phyloP scores from a whole-genome alignment of 2,113 vertebrate species.

The Cottus gobio region DNA sequence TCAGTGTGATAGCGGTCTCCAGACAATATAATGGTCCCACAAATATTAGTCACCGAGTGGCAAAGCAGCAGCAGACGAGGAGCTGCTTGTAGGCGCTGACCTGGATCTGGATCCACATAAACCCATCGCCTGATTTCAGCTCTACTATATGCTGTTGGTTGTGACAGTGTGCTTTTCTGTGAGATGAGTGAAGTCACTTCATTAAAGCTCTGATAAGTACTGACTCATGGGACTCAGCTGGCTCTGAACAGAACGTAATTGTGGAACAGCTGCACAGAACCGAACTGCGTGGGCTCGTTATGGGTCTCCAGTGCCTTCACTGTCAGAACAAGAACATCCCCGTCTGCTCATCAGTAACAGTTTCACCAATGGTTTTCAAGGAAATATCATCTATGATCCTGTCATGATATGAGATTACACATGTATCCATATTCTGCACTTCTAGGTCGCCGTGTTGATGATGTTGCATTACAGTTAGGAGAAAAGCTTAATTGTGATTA shows the following conservation, averaged over 20 bases:
- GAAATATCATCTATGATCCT: neutral
- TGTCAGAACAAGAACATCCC: too few relatives aligned
- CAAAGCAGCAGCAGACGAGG: slow-evolving; percentile 12
- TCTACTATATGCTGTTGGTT: slow-evolving; percentile 1
- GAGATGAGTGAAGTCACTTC: neutral
- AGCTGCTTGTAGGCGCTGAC: slow-evolving; percentile 33
- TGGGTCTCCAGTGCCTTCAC: neutral
- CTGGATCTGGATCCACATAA: slow-evolving; percentile 16
- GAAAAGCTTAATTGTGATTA: neutral
- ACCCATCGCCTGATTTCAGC: neutral
- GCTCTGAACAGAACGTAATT: slow-evolving; percentile 1
- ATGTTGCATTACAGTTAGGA: neutral
- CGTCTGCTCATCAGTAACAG: neutral
- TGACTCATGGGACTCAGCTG: slow-evolving; percentile 5
- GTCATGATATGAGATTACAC: neutral
- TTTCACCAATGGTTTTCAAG: neutral
- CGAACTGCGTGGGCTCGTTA: neutral
- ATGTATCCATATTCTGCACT: neutral
- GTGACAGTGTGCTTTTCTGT: neutral
- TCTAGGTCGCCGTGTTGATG: neutral
- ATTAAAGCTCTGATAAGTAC: neutral
- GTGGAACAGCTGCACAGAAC: too few relatives aligned
- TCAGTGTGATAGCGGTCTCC: neutral
- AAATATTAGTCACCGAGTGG: slow-evolving; percentile 25
- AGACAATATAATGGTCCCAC: slow-evolving; percentile 9